These are phyloP conservation scores for Diogma glabrata DNA, from an alignment of 2,888 invertebrate species.

Conservation along the genomic window DNA sequence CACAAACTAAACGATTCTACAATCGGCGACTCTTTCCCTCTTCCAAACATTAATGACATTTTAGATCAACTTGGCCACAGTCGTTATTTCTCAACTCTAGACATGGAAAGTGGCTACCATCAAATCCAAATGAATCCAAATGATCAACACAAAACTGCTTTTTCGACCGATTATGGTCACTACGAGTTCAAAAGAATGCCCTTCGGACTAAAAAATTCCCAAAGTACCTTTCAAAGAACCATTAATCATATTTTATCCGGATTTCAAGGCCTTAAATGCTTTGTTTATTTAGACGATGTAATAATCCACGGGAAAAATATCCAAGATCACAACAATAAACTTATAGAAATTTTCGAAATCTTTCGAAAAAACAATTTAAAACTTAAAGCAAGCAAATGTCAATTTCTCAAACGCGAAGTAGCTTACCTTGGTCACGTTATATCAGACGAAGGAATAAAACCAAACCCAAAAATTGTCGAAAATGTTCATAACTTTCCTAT, in stretches of 20 bases:
- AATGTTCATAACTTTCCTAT: constrained; percentile 1
- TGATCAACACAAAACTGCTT: neutral
- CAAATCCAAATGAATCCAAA: neutral
- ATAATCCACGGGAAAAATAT: neutral
- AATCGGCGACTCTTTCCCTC: no score
- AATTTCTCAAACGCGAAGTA: neutral
- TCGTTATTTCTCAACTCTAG: neutral
- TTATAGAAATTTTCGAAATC: neutral
- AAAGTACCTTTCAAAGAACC: neutral
- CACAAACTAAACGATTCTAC: no score
- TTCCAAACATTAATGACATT: neutral
- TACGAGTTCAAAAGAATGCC: neutral
- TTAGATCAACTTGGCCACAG: neutral
- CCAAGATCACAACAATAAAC: neutral
- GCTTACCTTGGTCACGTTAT: neutral
- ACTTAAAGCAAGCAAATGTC: no score
- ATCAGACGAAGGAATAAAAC: neutral
- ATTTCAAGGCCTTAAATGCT: neutral
- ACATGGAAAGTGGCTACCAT: neutral
- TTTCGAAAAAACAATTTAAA: no score
- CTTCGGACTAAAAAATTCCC: neutral
- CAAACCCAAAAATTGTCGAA: neutral
- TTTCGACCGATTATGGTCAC: neutral
- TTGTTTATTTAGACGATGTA: neutral
- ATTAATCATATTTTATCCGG: neutral